Evolutionary conservation across 2,797 vertebrate species (phyloP).

Genomic region (Onychomys leucogaster): DNA sequence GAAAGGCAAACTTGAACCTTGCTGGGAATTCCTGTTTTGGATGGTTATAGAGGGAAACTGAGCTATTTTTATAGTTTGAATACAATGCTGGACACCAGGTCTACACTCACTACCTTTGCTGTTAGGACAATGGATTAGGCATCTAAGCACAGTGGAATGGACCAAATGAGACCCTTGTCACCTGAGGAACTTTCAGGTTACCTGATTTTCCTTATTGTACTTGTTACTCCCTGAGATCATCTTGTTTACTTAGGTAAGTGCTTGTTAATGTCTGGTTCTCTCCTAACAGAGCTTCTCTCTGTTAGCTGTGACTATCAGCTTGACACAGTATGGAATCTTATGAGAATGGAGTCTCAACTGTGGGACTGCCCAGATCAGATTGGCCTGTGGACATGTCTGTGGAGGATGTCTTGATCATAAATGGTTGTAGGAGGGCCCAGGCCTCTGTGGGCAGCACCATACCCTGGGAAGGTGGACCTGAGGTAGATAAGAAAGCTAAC

Average conservation of each 20-base stretch:
- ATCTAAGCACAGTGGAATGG: not conserved
- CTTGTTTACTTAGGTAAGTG: not conserved
- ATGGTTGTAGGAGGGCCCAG: not conserved
- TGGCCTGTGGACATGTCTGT: not conserved
- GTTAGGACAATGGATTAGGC: no score
- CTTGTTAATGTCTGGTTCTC: not conserved
- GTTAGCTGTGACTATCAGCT: not conserved
- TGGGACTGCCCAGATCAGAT: not conserved
- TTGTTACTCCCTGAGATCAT: not conserved
- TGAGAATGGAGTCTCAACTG: not conserved
- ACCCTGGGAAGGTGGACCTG: not conserved
- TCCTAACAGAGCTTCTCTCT: not conserved
- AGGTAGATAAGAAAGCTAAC: not conserved
- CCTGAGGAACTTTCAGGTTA: not conserved
- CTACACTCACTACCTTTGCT: no score
- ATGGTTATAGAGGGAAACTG: not conserved
- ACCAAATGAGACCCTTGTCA: not conserved
- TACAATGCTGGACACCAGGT: accelerated
- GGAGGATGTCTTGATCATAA: not conserved
- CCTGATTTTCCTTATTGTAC: not conserved
- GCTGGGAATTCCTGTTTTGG: not conserved
- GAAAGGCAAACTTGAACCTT: not conserved
- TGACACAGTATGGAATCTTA: not conserved
- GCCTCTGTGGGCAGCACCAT: not conserved
- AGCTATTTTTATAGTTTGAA: not conserved